Evolutionary conservation across 2,888 invertebrate species (phyloP).

Genomic region (Tenthredo distinguenda): DNA sequence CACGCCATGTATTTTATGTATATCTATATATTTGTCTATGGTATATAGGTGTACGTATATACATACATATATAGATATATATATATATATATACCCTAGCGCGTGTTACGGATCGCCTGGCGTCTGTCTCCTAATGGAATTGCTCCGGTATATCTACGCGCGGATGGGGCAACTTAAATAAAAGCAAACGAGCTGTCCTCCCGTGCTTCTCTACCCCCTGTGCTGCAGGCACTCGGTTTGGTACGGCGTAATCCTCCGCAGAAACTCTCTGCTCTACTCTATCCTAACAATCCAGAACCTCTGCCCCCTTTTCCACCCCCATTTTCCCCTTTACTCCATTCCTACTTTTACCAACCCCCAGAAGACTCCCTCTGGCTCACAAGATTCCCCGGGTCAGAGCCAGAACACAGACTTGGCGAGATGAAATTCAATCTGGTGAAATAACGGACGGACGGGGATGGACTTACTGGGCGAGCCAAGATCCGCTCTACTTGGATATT

Average conservation of each 20-base stretch:
- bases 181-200: constrained; percentile 66
- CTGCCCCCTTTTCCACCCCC: constrained; percentile 15
- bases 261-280: constrained; percentile 51
- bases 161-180: constrained; percentile 68
- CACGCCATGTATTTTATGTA: background rate
- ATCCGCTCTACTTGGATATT: background rate
- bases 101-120: constrained; percentile 35
- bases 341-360: constrained; percentile 42
- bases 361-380: constrained; percentile 50
- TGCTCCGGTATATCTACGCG: constrained; percentile 63
- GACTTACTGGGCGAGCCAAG: constrained; percentile 36
- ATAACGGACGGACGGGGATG: constrained; percentile 51
- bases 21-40: background rate
- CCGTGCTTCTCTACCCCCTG: background rate
- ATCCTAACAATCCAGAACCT: constrained; percentile 48
- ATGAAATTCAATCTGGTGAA: constrained; percentile 70
- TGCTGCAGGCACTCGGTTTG: constrained; percentile 39
- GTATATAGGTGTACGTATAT: background rate
- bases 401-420: constrained; percentile 59
- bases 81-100: background rate
- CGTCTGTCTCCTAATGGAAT: constrained; percentile 73
- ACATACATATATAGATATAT: background rate
- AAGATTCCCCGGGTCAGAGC: constrained; percentile 46
- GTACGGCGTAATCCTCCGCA: constrained; percentile 50
- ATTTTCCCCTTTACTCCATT: constrained; percentile 7